Evolutionary conservation across 2,797 vertebrate genomes (phyloP), one percentile per base, ranked within the genome.

Genomic region (Aeoliscus strigatus): DNA sequence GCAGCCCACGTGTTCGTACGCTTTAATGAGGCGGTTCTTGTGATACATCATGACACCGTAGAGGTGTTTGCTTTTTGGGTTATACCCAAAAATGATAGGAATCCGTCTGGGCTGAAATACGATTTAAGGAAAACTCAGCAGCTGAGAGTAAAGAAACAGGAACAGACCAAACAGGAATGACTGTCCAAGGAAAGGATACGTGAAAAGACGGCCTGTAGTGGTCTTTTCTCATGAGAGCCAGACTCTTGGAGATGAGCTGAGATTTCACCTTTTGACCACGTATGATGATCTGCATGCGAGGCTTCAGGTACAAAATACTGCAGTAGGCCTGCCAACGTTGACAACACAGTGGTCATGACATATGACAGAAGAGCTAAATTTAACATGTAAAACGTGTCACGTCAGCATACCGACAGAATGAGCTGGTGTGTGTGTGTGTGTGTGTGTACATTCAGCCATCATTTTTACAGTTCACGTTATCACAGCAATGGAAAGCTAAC

Each of bases 31-130:
- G 4, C 95, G 89, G 50, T 99, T 99, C 81, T 85, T 94, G 73
- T 99, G 91, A 69, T 99, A 99, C 93, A 99, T 94, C 96, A 99
- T 97, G 42, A 98, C 87, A 4, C 96, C 96, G 55, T 94, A 98
- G 41, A 97, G 93, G 14, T 96, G 91, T 85, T 94, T 96, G 76
- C 88, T 95, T 73, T 88, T 91, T 51, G 94, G 93, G 88, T 97
- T 97, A 70, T 93, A 99, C 34, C 96, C 95, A 81, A 98, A 98
- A 6, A 51, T 94, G 53, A 99, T 94, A 50, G 75, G 73, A 62
- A 99, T 74, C 2, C 80, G 80, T 87, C 60, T 90, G 39, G 61
- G n/a, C 86, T 88, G 24, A 18, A 47, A 27, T 1, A 32, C 41
- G 3, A 58, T 44, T 90, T 89, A 91, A 92, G 89, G 86, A 88